Evolutionary conservation across 2,113 vertebrate species (phyloP), one percentile per base, ranked within the genome.

Genomic region (Numida meleagris): DNA sequence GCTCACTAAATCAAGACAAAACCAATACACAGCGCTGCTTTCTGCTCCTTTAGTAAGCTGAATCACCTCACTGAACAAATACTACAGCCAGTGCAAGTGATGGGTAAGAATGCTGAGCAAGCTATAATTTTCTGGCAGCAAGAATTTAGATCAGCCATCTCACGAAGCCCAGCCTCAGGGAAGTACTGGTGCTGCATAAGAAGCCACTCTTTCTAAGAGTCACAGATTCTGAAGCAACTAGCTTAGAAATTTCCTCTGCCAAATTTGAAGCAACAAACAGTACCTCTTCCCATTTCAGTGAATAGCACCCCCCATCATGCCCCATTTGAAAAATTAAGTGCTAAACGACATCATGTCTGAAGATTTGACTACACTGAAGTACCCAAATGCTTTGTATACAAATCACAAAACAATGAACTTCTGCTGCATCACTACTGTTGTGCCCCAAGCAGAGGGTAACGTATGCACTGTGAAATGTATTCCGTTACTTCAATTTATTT

Each of bases 401-500:
- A 29, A 14, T 24, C 36, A 75, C 2, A 42, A 45, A 83, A 72
- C 21, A 71, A 31, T 29, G 31, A 58, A 13, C 38, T 63, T 31
- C 63, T 70, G 55, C 33, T 76, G 63, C 59, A 40, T 14, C 33
- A 7, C 6, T 5, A 31, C 34, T 24, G 25, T 33, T 42, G 59
- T 45, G 29, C 36, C 10, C 29, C 38, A 12, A 3, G 11, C n/a
- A 34, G 29, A 82, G 34, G 50, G 38, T 50, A 84, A 45, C 34
- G 17, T 1, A 45, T 34, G 14, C 1, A n/a, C 40, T 29, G 29
- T 1, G 11, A 79, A 62, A 59, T 1, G 10, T 20, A 67, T 0
- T 66, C 51, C 1, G 71, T 75, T 10, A 3, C n/a, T 38, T 70
- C 4, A 4, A 5, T 31, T n/a, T 45, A 50, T 57, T 38, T 38